Conservation (phyloP, 1,140 invertebrate species). For the Lasioglossum albipes region DNA sequence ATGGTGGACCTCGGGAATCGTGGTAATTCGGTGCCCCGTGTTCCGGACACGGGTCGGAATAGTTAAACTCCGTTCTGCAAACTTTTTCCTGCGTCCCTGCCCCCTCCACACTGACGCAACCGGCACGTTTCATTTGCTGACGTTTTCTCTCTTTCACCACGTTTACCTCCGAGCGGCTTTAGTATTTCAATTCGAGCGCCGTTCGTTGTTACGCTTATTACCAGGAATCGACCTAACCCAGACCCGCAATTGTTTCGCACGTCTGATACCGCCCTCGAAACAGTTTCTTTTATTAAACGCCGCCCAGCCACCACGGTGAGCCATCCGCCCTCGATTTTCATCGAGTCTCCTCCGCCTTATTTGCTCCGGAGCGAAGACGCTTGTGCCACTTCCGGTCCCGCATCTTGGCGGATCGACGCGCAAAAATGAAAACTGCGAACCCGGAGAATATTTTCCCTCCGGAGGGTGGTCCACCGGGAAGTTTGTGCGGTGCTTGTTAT, state of each 20-base stretch:
- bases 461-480: too few species aligned
- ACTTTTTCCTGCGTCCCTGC: not conserved
- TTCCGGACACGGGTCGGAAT: not conserved
- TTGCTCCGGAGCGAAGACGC: not conserved
- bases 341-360: not conserved
- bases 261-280: not conserved
- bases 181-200: conserved; percentile 10
- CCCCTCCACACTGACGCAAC: too few species aligned
- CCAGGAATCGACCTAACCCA: not conserved
- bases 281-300: conserved; percentile 1
- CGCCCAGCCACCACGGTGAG: too few species aligned
- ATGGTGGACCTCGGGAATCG: not conserved
- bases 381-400: too few species aligned
- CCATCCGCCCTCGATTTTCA: not conserved
- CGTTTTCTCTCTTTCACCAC: too few species aligned
- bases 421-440: too few species aligned
- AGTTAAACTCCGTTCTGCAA: not conserved
- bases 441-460: too few species aligned
- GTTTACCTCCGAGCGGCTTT: not conserved
- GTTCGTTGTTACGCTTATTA: conserved; percentile 6
- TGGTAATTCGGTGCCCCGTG: conserved; percentile 1
- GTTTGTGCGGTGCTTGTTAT: too few species aligned
- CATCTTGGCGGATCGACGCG: too few species aligned
- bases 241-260: conserved; percentile 4
- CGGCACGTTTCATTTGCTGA: not conserved